Evolutionary conservation across 1,140 invertebrate species (phyloP).

Genomic region (Sycophila sp.): DNA sequence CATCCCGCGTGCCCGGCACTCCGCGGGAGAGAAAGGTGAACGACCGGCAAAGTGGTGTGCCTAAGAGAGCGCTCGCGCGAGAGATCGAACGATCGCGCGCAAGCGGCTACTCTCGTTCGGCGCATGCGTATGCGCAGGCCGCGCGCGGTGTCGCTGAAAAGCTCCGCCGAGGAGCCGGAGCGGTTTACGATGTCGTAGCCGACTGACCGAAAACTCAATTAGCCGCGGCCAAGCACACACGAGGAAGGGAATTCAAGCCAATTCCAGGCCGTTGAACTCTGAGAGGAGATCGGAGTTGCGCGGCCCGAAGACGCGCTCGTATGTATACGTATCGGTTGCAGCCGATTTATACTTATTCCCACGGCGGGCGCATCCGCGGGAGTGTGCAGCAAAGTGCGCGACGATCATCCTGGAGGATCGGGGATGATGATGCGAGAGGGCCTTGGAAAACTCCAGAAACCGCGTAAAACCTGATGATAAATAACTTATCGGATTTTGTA

Average conservation of each 20-base stretch:
- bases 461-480: no score
- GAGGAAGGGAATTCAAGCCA: slow-evolving; percentile 46
- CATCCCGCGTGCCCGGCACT: not conserved
- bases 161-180: slow-evolving; percentile 33
- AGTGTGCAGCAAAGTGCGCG: no score
- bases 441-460: no score
- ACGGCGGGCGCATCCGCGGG: no score
- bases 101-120: slow-evolving; percentile 11
- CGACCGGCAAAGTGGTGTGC: slow-evolving; percentile 49
- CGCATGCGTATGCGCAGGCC: not conserved
- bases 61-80: slow-evolving; percentile 11
- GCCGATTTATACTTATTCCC: no score
- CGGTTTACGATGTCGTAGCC: slow-evolving; percentile 48
- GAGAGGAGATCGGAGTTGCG: not conserved
- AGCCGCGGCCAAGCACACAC: slow-evolving; percentile 36
- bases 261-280: slow-evolving; percentile 41
- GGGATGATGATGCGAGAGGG: no score
- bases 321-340: no score
- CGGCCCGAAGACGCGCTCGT: not conserved
- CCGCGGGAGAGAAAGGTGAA: slow-evolving; percentile 44
- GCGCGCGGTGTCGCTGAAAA: slow-evolving; percentile 14
- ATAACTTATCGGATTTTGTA: no score
- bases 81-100: slow-evolving; percentile 7
- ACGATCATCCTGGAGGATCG: no score
- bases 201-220: slow-evolving; percentile 56